Base-by-base conservation (phyloP, 1,140 invertebrate species). In the Nasonia vitripennis region DNA sequence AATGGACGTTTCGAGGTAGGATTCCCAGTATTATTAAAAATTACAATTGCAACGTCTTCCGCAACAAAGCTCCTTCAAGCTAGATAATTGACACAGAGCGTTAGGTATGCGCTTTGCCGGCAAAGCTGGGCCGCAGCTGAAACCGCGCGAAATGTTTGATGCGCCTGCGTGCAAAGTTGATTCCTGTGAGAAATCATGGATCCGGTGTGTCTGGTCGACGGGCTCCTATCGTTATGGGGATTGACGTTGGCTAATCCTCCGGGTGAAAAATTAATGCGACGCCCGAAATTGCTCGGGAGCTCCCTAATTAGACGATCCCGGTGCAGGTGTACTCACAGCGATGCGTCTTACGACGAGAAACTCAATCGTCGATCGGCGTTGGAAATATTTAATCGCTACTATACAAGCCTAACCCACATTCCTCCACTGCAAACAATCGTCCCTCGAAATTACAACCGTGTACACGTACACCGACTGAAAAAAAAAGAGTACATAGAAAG, bases 101-200 rank as follows among this genome's bases (percentile, higher is more conserved):
- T 73, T 81, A 81, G 71, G 14, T 81, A 81, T 81, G 67, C 79
- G 41, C 79, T 81, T 81, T 81, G 68, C 17, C 23, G 9, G 7
- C 51, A 67, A 31, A 68, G 78, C 62, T 2, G 34, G 34, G 34
- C 17, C 0, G n/a, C 7, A 67, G 17, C 17, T 0, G 70, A 12
- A 71, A 71, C 31, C 17, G 34, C 70, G 70, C 45, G 68, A 81
- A 81, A 81, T 75, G 67, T 74, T 75, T 62, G 70, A 82, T 74
- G 81, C 41, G 68, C 41, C 67, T 23, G 71, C 70, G 48, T 75
- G 20, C 79, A 48, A 81, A 75, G 71, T 82, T 82, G 81, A 82
- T 82, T 75, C 81, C 81, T 82, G 48, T 51, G 81, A 82, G 81
- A 82, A 82, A 82, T 82, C 81, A 75, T 31, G 31, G 62, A 9